Base-by-base conservation (phyloP, 2,113 vertebrate genomes). In the Numida meleagris region DNA sequence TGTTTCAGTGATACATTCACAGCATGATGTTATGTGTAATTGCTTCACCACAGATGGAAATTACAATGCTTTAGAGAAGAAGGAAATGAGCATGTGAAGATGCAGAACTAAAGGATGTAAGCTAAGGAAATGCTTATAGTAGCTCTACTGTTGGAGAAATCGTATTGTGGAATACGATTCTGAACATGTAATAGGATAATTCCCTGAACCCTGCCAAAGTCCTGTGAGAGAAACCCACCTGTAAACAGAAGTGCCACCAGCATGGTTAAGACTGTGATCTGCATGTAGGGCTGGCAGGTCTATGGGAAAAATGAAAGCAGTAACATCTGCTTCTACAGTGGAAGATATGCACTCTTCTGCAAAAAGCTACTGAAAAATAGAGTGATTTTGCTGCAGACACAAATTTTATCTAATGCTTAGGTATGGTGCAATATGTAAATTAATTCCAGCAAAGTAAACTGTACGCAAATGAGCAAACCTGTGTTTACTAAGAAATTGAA, bases 11-110 rank as follows among this genome's bases (percentile, higher is more conserved):
- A 4, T 7, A 2, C 3, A 2, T 53, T 90, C 40, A 14, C 6
- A 12, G 20, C 1, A 4, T 5, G 4, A 11, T 40, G 15, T 62
- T 43, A 11, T 1, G 12, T 45, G n/a, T 12, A 14, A 9, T 36
- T 66, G 36, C 15, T 51, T 61, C 0, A 0, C 27, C 19, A 17
- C 2, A 53, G 53, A 6, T 2, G 10, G 77, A 73, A 15, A 10
- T 1, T 4, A 62, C 36, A 29, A 66, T 29, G n/a, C 5, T 61
- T 29, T 21, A 73, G 17, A 24, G 24, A n/a, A 63, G 55, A 70
- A 74, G 59, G 74, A 88, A 46, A 74, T 12, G 0, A 45, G 2
- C 9, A 53, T 6, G 13, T 34, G 23, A 82, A 58, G 57, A 63
- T 38, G 36, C 10, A 45, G 5, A n/a, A 36, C 25, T 73, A 29